Base-by-base conservation (phyloP, 2,797 vertebrate genomes). In the Hirundo rustica region DNA sequence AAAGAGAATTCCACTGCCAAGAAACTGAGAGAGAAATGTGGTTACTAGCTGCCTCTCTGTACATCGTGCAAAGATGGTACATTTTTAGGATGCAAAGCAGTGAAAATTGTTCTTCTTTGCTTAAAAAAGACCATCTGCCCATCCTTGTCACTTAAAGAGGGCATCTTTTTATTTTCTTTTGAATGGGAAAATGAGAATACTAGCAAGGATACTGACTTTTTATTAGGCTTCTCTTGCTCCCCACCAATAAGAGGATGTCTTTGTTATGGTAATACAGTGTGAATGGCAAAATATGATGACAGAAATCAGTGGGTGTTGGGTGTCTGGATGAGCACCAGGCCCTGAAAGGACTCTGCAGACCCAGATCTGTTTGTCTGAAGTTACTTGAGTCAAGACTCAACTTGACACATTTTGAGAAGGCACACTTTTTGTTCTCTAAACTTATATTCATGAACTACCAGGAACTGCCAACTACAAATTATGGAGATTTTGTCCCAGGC, bases 81-180 rank as follows among this genome's bases (percentile, higher is more conserved):
- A 47, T 84, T 95, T 92, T 78, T 88, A 29, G 55, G 58, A 89
- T 57, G 36, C 53, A 66, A 89, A 88, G 45, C 92, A 91, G 53
- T 85, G 61, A 91, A 96, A 85, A 94, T 74, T 75, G 48, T 77
- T 80, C 38, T 65, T 78, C 48, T 60, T 84, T 91, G 34, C 36
- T 67, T 90, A 57, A 90, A 94, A 93, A 55, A 36, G 18, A 30
- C 53, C 71, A 82, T 92, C 77, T 95, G 86, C 68, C 84, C 61
- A 47, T 65, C 42, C 42, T 79, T 57, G 27, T 74, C 74, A 51
- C 61, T 76, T 19, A 55, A 76, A 91, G 88, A 50, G 17, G 7
- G 21, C 21, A 57, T 34, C 47, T 94, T 86, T 21, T 87, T 64
- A 36, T 80, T 91, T 66, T 79, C 15, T 88, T 88, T 42, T 60